Evolutionary conservation across 2,888 invertebrate genomes (phyloP).

Genomic region (Laspeyria flexula): DNA sequence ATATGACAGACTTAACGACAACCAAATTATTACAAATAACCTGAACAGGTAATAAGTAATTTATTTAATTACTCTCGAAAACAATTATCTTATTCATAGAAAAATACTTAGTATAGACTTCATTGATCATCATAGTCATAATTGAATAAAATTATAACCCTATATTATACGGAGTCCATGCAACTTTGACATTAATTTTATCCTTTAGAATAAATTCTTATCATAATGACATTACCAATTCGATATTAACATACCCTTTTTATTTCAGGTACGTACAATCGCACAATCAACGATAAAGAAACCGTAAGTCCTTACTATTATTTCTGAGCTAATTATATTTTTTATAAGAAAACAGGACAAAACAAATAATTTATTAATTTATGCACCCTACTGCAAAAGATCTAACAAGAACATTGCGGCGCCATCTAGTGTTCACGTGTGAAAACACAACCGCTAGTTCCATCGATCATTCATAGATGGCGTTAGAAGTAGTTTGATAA

Average conservation of each 20-base stretch:
- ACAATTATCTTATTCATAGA: no score
- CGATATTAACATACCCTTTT: constrained; percentile 1
- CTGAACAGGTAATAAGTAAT: no score
- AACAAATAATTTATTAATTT: constrained; percentile 43
- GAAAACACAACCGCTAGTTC: constrained; percentile 55
- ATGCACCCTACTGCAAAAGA: constrained; percentile 47
- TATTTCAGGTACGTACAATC: constrained; percentile 65
- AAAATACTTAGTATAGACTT: no score
- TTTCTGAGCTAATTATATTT: constrained; percentile 28
- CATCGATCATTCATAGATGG: constrained; percentile 54
- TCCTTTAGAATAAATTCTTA: neutral
- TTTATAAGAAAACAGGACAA: constrained; percentile 29
- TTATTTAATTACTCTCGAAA: no score
- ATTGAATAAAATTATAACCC: no score
- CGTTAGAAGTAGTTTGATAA: constrained; percentile 28
- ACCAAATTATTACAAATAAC: no score
- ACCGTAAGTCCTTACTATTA: constrained; percentile 47
- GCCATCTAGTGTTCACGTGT: constrained; percentile 62
- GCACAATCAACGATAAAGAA: constrained; percentile 21
- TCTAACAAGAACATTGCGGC: constrained; percentile 22
- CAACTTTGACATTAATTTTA: neutral
- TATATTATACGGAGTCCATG: no score
- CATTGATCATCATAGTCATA: no score
- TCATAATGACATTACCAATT: neutral
- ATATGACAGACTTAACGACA: no score